Conservation (phyloP, 1,140 invertebrate species). For the Meloidogyne hapla region DNA sequence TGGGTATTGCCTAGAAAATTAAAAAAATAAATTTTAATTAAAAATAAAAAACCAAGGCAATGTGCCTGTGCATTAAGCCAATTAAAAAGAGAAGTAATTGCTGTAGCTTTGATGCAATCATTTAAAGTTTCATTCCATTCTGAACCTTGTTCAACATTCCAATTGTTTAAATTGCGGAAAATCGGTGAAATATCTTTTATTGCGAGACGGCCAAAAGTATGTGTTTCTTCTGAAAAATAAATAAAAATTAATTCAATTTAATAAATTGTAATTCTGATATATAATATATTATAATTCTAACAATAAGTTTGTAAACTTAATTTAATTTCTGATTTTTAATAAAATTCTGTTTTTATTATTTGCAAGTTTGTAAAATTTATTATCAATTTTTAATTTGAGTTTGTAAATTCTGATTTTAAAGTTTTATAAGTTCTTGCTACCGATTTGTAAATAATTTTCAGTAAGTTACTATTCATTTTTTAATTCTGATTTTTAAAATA, state of each 20-base stretch:
- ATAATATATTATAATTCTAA: no score
- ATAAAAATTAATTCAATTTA: background rate
- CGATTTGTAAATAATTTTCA: no score
- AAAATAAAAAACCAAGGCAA: conserved; percentile 30
- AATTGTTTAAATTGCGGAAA: conserved; percentile 13
- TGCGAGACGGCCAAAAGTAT: conserved; percentile 48
- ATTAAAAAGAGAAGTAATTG: conserved; percentile 53
- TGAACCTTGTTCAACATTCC: conserved; percentile 39
- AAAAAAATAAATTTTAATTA: background rate
- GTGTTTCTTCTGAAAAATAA: conserved; percentile 43
- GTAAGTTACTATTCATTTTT: no score
- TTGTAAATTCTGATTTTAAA: background rate
- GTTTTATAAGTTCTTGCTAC: no score
- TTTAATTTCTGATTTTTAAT: background rate
- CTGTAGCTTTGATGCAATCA: conserved; percentile 44
- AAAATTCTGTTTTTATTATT: no score
- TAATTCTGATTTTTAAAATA: no score
- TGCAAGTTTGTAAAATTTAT: no score
- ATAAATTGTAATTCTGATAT: background rate
- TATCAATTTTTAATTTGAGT: no score
- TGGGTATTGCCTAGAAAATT: conserved; percentile 56
- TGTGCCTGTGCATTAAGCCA: conserved; percentile 63
- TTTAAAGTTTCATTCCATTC: conserved; percentile 40
- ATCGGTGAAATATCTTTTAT: conserved; percentile 46
- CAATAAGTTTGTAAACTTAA: no score